A percentile compares a stretch with the other conserved stretches of the same genome.
Conservation (phyloP, 2,113 vertebrate species). For the Egretta garzetta region DNA sequence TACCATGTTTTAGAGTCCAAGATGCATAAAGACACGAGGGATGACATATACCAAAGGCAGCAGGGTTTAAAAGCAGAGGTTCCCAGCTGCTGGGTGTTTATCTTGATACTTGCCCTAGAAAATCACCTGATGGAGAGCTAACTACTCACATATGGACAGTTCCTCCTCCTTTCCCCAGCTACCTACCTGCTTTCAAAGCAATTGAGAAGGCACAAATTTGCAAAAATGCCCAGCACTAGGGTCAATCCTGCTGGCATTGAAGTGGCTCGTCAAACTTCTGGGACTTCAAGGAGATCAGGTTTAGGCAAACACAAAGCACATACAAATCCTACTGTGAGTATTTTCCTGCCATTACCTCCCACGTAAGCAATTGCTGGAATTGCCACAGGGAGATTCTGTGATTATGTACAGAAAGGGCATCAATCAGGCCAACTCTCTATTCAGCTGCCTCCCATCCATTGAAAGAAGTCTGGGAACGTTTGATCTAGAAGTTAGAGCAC, state of each 20-base stretch:
- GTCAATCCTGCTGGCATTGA: neutral
- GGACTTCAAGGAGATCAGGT: constrained; percentile 66
- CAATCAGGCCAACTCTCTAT: constrained; percentile 58
- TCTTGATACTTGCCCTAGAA: neutral
- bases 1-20: neutral
- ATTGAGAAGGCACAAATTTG: neutral
- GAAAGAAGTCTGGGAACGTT: constrained; percentile 59
- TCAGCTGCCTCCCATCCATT: constrained; percentile 58
- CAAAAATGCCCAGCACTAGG: constrained; percentile 5
- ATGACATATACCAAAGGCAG: neutral
- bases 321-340: constrained; percentile 60
- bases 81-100: neutral
- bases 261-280: constrained; percentile 11
- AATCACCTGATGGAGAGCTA: neutral
- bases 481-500: constrained; percentile 35
- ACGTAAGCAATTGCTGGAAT: constrained; percentile 65
- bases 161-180: neutral
- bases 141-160: neutral
- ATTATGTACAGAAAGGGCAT: constrained; percentile 65
- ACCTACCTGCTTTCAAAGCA: neutral
- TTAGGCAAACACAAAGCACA: constrained; percentile 64
- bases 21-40: neutral
- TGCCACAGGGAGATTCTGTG: constrained; percentile 64
- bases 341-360: constrained; percentile 69
- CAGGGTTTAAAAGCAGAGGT: neutral